Percentiles rank a stretch among this genome's conserved stretches.
Conservation (phyloP, 2,888 invertebrate genomes). For the Dicycla oo region DNA sequence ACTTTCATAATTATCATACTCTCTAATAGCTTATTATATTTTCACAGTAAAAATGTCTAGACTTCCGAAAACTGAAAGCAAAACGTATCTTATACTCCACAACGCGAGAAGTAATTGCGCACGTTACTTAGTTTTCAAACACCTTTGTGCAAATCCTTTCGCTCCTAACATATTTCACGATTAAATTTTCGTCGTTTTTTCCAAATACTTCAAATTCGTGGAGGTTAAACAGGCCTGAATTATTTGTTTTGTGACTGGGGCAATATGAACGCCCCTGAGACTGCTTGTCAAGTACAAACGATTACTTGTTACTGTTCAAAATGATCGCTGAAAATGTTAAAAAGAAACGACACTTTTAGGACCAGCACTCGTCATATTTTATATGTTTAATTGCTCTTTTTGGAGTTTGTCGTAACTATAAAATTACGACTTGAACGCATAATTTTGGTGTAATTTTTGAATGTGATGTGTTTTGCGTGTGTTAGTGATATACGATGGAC, state of each 20-base stretch:
- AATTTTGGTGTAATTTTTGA: too few species aligned
- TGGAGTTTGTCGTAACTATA: constrained; percentile 40
- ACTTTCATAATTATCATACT: constrained; percentile 9
- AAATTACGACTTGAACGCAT: constrained; percentile 60
- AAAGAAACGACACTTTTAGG: constrained; percentile 51
- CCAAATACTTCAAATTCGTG: constrained; percentile 49
- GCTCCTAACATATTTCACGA: constrained; percentile 24
- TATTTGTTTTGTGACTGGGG: constrained; percentile 36
- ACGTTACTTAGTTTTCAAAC: constrained; percentile 49
- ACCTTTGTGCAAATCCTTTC: constrained; percentile 28
- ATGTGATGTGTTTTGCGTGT: too few species aligned
- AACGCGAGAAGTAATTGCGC: constrained; percentile 47
- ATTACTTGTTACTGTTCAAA: constrained; percentile 44
- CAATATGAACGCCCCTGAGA: constrained; percentile 27
- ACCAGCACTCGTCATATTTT: constrained; percentile 41
- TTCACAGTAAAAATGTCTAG: constrained; percentile 28
- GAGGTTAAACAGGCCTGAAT: constrained; percentile 29
- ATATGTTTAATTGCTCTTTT: constrained; percentile 58
- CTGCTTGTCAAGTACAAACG: constrained; percentile 48
- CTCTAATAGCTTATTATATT: constrained; percentile 19
- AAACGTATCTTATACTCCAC: constrained; percentile 28
- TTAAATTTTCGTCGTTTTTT: constrained; percentile 29
- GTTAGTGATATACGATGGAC: constrained; percentile 16
- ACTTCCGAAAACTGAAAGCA: constrained; percentile 37
- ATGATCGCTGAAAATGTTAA: constrained; percentile 44